Evolutionary conservation across 2,113 vertebrate species (phyloP).

Genomic region (Puffinus mauretanicus): DNA sequence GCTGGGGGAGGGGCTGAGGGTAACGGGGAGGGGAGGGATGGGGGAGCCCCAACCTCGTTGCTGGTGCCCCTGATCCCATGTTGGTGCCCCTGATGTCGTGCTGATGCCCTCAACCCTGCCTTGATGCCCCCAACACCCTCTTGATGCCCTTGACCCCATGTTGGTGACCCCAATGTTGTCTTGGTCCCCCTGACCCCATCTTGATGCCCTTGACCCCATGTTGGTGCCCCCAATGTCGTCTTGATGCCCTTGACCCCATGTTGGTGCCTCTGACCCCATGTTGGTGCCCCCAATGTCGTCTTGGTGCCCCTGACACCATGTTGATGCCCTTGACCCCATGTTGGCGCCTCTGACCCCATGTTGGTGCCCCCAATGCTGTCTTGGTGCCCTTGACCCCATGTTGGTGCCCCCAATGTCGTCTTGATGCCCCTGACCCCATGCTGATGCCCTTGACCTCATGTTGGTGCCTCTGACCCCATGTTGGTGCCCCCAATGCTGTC

Average conservation of each 20-base stretch:
- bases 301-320: no score
- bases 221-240: no score
- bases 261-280: neutral
- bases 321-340: rapidly evolving
- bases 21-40: rapidly evolving
- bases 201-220: rapidly evolving
- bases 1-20: no score
- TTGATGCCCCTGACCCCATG: no score
- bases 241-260: rapidly evolving
- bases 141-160: no score
- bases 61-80: rapidly evolving
- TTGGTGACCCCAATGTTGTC: rapidly evolving
- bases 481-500: rapidly evolving
- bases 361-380: rapidly evolving
- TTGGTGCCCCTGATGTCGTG: neutral
- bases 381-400: rapidly evolving
- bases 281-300: no score
- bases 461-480: no score
- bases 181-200: no score
- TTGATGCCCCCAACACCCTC: neutral
- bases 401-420: neutral
- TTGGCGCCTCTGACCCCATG: no score
- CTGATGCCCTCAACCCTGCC: neutral
- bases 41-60: rapidly evolving
- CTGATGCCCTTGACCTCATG: neutral